These are phyloP conservation scores for Strigops habroptila DNA, from an alignment of 2,113 vertebrate genomes.

Conservation along the genomic window DNA sequence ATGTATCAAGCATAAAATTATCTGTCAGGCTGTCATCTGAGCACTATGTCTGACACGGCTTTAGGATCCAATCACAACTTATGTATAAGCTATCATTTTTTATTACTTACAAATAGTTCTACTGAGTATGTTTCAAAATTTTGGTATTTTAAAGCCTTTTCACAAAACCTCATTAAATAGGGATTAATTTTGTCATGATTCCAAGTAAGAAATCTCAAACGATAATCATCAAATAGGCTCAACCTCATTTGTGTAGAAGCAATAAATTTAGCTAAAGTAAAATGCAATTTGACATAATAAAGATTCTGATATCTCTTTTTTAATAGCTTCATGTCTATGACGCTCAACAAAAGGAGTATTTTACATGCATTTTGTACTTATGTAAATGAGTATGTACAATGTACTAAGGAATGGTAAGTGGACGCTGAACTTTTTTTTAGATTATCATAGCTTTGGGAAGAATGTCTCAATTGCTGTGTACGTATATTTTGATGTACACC, in stretches of 20 bases:
- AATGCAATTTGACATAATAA: background rate
- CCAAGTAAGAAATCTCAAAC: background rate
- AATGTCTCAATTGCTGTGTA: background rate
- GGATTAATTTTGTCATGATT: conserved; percentile 4
- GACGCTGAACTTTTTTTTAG: background rate
- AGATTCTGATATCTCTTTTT: background rate
- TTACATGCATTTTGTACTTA: background rate
- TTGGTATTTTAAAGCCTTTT: conserved; percentile 7
- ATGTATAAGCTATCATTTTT: conserved; percentile 34
- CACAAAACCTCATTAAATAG: background rate
- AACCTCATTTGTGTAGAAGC: background rate
- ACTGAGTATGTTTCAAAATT: background rate
- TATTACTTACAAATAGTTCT: conserved; percentile 28
- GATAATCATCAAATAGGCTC: background rate
- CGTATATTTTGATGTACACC: background rate
- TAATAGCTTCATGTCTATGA: background rate
- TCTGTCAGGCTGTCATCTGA: conserved; percentile 1
- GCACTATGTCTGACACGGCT: conserved; percentile 8
- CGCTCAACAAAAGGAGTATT: background rate
- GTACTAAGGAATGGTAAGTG: background rate
- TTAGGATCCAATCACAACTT: conserved; percentile 16
- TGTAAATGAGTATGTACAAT: background rate
- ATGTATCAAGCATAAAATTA: background rate
- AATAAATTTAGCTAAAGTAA: background rate
- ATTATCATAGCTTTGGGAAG: background rate